Evolutionary conservation across 2,113 vertebrate species (phyloP).

Genomic region (Hipposideros armiger): DNA sequence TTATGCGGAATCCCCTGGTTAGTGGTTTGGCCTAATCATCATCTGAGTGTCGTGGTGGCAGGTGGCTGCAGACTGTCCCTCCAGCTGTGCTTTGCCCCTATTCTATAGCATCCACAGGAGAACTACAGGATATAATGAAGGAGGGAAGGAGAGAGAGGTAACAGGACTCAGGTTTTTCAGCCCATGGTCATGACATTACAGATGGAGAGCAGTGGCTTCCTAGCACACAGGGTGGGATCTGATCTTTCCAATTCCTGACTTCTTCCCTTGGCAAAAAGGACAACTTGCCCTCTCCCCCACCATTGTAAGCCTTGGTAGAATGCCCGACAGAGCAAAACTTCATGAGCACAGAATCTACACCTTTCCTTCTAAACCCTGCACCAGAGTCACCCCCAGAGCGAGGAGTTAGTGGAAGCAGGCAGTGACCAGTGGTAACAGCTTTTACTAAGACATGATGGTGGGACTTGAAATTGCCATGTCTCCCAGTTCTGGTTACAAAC

Average conservation of each 20-base stretch:
- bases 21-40: background rate
- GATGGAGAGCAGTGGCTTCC: background rate
- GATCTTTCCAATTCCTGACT: background rate
- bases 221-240: background rate
- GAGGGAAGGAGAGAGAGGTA: background rate
- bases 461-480: background rate
- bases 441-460: background rate
- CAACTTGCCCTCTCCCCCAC: background rate
- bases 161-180: background rate
- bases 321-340: background rate
- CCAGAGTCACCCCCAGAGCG: background rate
- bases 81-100: background rate
- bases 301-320: background rate
- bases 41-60: background rate
- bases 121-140: background rate
- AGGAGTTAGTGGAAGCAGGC: background rate
- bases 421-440: background rate
- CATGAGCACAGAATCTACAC: background rate
- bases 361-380: background rate
- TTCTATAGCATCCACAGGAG: background rate
- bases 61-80: background rate
- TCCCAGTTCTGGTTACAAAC: background rate
- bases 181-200: background rate
- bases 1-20: background rate
- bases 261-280: background rate